Conservation (phyloP, 2,888 invertebrate genomes). For the Cinara cedri region DNA sequence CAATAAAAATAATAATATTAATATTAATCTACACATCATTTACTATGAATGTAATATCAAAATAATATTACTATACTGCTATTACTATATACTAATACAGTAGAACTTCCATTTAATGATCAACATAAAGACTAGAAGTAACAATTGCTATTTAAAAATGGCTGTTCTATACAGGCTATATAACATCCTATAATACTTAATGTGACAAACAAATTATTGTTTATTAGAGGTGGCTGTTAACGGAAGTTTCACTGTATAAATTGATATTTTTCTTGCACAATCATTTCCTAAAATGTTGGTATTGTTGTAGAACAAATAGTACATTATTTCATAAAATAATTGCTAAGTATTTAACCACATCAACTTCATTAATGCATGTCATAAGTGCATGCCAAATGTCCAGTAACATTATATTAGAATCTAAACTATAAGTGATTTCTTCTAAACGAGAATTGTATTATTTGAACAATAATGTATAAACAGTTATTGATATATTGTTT, state of each 20-base stretch:
- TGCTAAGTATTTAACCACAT: slow-evolving; percentile 1
- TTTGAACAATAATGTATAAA: not conserved
- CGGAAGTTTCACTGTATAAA: slow-evolving; percentile 12
- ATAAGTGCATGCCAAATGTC: not conserved
- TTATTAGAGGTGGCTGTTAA: too few relatives aligned
- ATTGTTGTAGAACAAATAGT: slow-evolving; percentile 3
- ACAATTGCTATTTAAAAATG: too few relatives aligned
- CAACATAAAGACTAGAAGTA: too few relatives aligned
- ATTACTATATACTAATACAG: too few relatives aligned
- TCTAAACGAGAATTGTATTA: not conserved
- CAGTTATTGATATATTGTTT: not conserved
- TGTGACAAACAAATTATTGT: too few relatives aligned
- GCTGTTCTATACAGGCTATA: too few relatives aligned
- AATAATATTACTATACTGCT: too few relatives aligned
- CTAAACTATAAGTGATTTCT: slow-evolving; percentile 14
- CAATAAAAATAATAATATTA: slow-evolving; percentile 4
- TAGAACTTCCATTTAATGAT: too few relatives aligned
- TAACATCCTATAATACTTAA: too few relatives aligned
- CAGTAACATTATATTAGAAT: not conserved
- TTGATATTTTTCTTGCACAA: slow-evolving; percentile 3
- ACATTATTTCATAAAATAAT: not conserved
- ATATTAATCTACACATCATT: slow-evolving; percentile 28
- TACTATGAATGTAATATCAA: too few relatives aligned
- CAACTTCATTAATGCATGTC: not conserved
- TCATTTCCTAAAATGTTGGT: slow-evolving; percentile 24